Conservation (phyloP, 2,797 vertebrate species). For the Hemibagrus guttatus region DNA sequence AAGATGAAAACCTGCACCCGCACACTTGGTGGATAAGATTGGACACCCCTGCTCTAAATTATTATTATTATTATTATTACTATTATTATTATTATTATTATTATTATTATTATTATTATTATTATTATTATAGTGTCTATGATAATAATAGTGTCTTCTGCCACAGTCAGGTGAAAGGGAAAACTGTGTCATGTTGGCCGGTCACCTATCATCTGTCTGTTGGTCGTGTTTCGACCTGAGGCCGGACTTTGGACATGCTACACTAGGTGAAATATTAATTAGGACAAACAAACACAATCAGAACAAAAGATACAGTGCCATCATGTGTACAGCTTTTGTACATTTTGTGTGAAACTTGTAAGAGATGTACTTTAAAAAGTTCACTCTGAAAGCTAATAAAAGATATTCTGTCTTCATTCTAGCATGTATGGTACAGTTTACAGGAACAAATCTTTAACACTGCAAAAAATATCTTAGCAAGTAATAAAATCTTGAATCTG, state of each 20-base stretch:
- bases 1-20: no score
- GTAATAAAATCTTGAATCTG: no score
- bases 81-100: no score
- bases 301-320: not conserved
- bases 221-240: not conserved
- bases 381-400: not conserved
- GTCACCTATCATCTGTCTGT: not conserved
- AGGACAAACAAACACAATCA: not conserved
- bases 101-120: no score
- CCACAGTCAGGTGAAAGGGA: not conserved
- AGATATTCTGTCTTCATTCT: not conserved
- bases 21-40: no score
- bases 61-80: no score
- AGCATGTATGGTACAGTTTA: not conserved
- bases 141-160: not conserved
- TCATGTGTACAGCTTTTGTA: not conserved
- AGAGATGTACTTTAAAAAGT: not conserved
- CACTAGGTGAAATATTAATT: not conserved
- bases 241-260: not conserved
- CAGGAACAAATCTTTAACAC: not conserved
- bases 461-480: no score
- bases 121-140: no score
- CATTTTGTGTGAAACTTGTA: not conserved
- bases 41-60: no score
- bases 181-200: not conserved